Base-by-base conservation (phyloP, 64 coral and sea anemone species). In the Montipora capricornis region DNA sequence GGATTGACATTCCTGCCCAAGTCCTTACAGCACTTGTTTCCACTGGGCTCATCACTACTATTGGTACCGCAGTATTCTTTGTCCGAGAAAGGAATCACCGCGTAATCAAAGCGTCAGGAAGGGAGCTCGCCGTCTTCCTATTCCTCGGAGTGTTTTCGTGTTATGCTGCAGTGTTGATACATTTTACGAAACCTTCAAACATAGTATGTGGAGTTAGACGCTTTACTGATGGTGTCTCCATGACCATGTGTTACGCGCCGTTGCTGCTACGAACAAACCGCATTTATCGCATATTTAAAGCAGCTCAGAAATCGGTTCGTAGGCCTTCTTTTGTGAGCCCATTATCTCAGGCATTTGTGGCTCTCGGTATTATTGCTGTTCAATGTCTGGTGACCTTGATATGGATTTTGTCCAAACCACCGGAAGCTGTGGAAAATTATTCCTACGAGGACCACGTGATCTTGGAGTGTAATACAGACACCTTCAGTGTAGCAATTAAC, bases 231-330 rank as follows among this genome's bases (percentile, higher is more conserved):
- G 91, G 95, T 8, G 79, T 99, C 37, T 91, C 92, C 11, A 84
- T 96, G 90, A 96, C 98, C 11, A 87, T 90, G 19, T 96, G 92
- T 49, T 96, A 94, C 55, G 98, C 98, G 2, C 98, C 98, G 0
- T 83, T 99, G 20, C 73, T 99, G 2, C 69, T 99, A 10, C 89
- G 95, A 16, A 99, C 95, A 77, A 87, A 95, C 44, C 95, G 98
- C 17, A 99, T 99, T 11, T 95, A 96, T 60, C 92, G 98, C 59
- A 99, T 99, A 24, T 99, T 99, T 37, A 94, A 94, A 75, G 79
- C 90, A 2, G 98, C 98, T 3, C 92, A 88, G 73, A 96, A 86
- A 13, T 96, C 98, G 22, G 98, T 92, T 47, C 61, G 92, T 7
- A 75, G 95, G 29, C 98, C 98, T 46, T 84, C 95, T 2, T 73